Percentiles rank a stretch among this genome's conserved stretches.
Conservation (phyloP, 2,797 vertebrate species). For the Sandelia bainsii region DNA sequence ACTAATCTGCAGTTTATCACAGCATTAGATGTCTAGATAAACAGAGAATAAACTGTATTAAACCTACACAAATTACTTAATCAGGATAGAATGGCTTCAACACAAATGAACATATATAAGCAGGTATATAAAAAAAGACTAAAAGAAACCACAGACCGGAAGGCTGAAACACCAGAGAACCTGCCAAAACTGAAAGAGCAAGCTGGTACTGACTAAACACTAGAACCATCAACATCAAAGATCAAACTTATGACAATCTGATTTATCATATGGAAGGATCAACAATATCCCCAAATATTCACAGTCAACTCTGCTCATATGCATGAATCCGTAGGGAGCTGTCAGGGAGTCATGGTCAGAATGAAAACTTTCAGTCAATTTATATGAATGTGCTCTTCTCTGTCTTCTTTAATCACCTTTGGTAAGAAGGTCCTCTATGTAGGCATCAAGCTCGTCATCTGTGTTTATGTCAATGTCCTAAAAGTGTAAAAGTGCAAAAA, state of each 20-base stretch:
- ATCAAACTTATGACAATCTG: constrained; percentile 33
- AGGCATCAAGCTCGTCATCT: constrained; percentile 97
- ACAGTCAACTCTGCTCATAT: constrained; percentile 33
- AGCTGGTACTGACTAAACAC: constrained; percentile 26
- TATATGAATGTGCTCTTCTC: constrained; percentile 34
- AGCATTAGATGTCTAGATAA: constrained; percentile 45
- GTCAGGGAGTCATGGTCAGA: constrained; percentile 20
- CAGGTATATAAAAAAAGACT: constrained; percentile 72
- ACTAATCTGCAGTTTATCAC: constrained; percentile 33
- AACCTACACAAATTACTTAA: constrained; percentile 57
- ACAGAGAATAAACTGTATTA: constrained; percentile 36
- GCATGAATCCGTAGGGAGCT: constrained; percentile 23
- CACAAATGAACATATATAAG: constrained; percentile 66
- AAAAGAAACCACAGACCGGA: constrained; percentile 60
- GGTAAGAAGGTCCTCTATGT: constrained; percentile 97
- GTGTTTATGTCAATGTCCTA: constrained; percentile 99
- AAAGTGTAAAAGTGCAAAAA: constrained; percentile 45
- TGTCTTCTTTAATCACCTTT: constrained; percentile 91
- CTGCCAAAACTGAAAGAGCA: constrained; percentile 37
- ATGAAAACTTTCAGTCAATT: constrained; percentile 39
- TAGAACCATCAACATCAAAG: constrained; percentile 26
- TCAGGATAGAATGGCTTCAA: constrained; percentile 56
- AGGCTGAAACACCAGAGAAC: constrained; percentile 39
- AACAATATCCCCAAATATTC: constrained; percentile 40
- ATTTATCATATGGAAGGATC: constrained; percentile 39